Percentiles rank a stretch among this genome's conserved stretches.
These are phyloP conservation scores for Meda fulgida DNA, from an alignment of 2,797 vertebrate species.

Conservation along the genomic window DNA sequence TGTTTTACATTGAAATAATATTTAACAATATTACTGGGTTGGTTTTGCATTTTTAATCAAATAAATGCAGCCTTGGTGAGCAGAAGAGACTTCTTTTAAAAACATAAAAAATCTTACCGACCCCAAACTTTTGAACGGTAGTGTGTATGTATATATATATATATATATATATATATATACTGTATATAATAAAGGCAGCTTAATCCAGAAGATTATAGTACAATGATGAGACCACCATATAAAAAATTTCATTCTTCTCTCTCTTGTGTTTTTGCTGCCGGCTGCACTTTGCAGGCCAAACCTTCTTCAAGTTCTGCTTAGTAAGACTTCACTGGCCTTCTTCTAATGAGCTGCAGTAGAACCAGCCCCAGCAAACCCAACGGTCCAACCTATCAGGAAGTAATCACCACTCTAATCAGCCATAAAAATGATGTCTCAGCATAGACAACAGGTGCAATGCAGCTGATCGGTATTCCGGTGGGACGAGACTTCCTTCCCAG, in stretches of 20 bases:
- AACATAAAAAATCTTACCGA: too few species aligned
- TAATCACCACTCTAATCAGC: slow-evolving; percentile 56
- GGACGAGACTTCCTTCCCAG: slow-evolving; percentile 35
- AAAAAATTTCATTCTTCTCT: background rate
- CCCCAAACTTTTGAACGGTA: too few species aligned
- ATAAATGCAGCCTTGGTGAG: too few species aligned
- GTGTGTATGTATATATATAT: too few species aligned
- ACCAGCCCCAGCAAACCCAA: slow-evolving; percentile 35
- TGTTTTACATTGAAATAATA: too few species aligned
- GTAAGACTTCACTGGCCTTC: slow-evolving; percentile 32
- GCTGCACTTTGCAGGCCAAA: slow-evolving; percentile 37
- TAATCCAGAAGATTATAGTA: background rate
- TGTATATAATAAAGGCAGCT: background rate
- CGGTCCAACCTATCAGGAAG: slow-evolving; percentile 45
- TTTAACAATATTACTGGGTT: too few species aligned
- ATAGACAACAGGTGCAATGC: slow-evolving; percentile 50
- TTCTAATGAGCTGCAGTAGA: slow-evolving; percentile 42
- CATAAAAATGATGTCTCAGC: slow-evolving; percentile 58
- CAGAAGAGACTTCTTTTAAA: too few species aligned
- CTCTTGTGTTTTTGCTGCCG: slow-evolving; percentile 16
- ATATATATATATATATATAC: too few species aligned
- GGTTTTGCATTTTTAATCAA: too few species aligned
- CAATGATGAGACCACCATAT: background rate
- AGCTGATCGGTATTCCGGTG: slow-evolving; percentile 52
- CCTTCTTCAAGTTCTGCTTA: slow-evolving; percentile 42